A percentile compares a stretch with the other conserved stretches of the same genome.
Evolutionary conservation across 2,113 vertebrate genomes (phyloP).

Genomic region (Tylochromis polylepis): DNA sequence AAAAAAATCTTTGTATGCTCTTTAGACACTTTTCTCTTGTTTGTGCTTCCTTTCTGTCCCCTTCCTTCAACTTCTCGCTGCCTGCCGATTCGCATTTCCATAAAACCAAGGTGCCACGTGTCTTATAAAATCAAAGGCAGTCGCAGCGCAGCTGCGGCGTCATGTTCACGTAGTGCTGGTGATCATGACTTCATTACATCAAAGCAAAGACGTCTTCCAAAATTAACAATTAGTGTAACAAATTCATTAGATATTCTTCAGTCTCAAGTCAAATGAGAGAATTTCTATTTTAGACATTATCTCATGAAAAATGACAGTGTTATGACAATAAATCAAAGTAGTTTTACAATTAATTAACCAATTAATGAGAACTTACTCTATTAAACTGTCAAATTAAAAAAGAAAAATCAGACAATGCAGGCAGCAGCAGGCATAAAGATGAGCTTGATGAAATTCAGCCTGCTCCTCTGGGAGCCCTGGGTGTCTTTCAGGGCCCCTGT

Average conservation of each 20-base stretch:
- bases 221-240: constrained; percentile 6
- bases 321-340: constrained; percentile 24
- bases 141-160: background rate
- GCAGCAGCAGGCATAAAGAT: constrained; percentile 3
- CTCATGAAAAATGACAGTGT: background rate
- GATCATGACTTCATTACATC: constrained; percentile 1
- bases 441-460: constrained; percentile 8
- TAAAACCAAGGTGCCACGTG: background rate
- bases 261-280: background rate
- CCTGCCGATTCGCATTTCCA: background rate
- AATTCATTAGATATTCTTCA: background rate
- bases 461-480: background rate
- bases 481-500: background rate
- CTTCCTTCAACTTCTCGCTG: background rate
- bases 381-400: constrained; percentile 45
- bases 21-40: background rate
- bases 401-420: background rate
- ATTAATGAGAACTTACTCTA: constrained; percentile 30
- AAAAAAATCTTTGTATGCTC: background rate
- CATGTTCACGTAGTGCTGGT: background rate
- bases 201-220: background rate
- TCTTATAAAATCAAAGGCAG: background rate
- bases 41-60: background rate
- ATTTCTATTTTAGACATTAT: constrained; percentile 31
- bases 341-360: constrained; percentile 42